Percentiles rank a stretch among this genome's conserved stretches.
phyloP scores from a whole-genome alignment of 2,113 vertebrate genomes.

The Reinhardtius hippoglossoides region DNA sequence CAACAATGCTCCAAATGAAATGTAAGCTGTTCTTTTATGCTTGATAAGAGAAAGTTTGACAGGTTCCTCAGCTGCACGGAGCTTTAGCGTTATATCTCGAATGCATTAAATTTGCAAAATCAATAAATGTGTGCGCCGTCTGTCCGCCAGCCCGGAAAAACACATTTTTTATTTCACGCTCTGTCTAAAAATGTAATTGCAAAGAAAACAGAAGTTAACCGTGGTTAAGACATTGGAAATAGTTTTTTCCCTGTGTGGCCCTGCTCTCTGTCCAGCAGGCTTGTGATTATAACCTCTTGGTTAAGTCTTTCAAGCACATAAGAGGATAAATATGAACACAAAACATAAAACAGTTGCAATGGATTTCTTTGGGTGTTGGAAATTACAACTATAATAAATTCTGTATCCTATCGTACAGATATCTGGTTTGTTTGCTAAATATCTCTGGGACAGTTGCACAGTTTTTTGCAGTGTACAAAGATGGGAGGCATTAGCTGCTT shows the following conservation, averaged over 20 bases:
- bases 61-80: conserved; percentile 40
- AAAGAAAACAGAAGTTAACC: conserved; percentile 53
- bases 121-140: conserved; percentile 62
- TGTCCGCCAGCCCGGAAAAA: conserved; percentile 49
- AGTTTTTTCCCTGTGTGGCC: conserved; percentile 14
- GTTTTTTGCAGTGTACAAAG: too few relatives aligned
- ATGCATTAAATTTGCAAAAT: conserved; percentile 68
- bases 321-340: background rate
- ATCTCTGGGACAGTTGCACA: too few relatives aligned
- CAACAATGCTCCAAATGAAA: conserved; percentile 44
- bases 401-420: background rate
- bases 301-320: background rate
- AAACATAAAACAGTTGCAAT: background rate
- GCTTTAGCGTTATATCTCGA: conserved; percentile 48
- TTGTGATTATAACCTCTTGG: conserved; percentile 13
- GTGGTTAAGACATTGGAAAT: conserved; percentile 50
- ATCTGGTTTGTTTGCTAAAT: too few relatives aligned
- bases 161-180: conserved; percentile 69
- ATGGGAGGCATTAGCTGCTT: too few relatives aligned
- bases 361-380: background rate
- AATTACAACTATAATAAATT: background rate
- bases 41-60: conserved; percentile 43
- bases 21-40: conserved; percentile 40
- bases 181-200: conserved; percentile 68
- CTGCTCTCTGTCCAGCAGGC: conserved; percentile 10